Conservation (phyloP, 2,888 invertebrate genomes). For the Clusia tigrina region DNA sequence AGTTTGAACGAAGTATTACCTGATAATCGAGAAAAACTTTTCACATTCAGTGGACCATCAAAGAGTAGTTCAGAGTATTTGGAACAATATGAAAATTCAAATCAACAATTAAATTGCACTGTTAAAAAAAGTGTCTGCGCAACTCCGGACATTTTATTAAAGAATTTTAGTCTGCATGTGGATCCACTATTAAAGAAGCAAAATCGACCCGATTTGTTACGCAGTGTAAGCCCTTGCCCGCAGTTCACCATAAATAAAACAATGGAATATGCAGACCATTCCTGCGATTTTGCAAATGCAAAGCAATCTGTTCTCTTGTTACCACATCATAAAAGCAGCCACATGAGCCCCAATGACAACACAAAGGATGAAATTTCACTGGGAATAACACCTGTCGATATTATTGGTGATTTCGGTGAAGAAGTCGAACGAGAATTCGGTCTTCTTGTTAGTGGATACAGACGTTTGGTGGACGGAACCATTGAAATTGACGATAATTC, state of each 20-base stretch:
- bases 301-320: conserved; percentile 21
- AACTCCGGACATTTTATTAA: conserved; percentile 56
- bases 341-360: conserved; percentile 12
- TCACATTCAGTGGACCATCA: conserved; percentile 28
- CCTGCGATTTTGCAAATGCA: conserved; percentile 20
- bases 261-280: conserved; percentile 11
- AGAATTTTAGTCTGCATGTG: conserved; percentile 42
- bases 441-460: conserved; percentile 58
- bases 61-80: background rate
- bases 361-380: conserved; percentile 45
- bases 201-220: conserved; percentile 54
- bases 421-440: conserved; percentile 61
- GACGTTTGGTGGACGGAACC: conserved; percentile 36
- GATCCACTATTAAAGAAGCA: conserved; percentile 36
- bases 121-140: conserved; percentile 23
- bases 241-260: conserved; percentile 19
- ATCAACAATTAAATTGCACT: conserved; percentile 40
- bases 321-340: no score
- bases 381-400: conserved; percentile 56
- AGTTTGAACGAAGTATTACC: background rate
- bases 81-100: conserved; percentile 28
- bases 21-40: conserved; percentile 28
- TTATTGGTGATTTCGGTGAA: conserved; percentile 60
- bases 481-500: conserved; percentile 6
- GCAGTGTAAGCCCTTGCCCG: conserved; percentile 49